phyloP scores from a whole-genome alignment of 2,113 vertebrate species.

The Pogonocichla stellata region DNA sequence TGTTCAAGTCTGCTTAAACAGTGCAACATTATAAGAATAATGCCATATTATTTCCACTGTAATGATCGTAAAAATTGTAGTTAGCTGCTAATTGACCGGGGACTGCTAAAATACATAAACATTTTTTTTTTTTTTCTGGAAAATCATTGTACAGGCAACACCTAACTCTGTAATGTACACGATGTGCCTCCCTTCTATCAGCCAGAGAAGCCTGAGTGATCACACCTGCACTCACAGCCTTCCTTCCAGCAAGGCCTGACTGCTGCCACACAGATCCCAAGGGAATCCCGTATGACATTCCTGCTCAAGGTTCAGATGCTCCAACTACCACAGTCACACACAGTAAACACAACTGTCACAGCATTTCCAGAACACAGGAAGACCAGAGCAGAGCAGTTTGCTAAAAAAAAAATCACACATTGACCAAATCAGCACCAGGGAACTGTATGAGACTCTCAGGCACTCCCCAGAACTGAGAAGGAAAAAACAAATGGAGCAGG shows the following conservation, averaged over 20 bases:
- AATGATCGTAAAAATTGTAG: neutral
- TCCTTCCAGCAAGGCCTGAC: fast-evolving
- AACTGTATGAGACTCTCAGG: neutral
- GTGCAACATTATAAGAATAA: neutral
- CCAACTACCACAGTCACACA: neutral
- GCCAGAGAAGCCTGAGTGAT: neutral
- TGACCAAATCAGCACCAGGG: neutral
- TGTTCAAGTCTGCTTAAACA: neutral
- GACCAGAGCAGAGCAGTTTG: neutral
- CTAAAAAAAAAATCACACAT: neutral
- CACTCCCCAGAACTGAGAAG: neutral
- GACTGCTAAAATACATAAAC: neutral
- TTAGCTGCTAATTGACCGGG: neutral
- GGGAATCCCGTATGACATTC: fast-evolving
- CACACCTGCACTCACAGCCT: neutral
- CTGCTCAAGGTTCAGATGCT: fast-evolving
- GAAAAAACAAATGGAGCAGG: neutral
- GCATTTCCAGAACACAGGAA: neutral
- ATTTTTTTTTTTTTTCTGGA: neutral
- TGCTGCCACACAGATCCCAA: neutral
- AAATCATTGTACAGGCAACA: neutral
- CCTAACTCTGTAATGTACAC: neutral
- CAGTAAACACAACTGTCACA: neutral
- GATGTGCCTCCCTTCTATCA: neutral
- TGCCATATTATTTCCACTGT: neutral